Evolutionary conservation across 2,797 vertebrate genomes (phyloP).

Genomic region (Pogoniulus pusillus): DNA sequence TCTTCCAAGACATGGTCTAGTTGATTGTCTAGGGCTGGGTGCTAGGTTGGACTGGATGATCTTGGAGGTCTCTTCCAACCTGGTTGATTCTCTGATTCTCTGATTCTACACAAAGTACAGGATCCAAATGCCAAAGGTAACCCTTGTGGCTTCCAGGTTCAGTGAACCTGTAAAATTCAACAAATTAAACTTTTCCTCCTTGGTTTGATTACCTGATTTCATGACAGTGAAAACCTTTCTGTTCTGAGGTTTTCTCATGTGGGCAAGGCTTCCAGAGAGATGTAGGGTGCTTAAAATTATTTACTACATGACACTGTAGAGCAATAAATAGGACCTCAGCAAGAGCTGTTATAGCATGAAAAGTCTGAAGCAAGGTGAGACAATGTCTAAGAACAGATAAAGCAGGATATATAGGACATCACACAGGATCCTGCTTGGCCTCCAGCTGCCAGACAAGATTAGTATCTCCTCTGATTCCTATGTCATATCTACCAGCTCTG

Average conservation of each 20-base stretch:
- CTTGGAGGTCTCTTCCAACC: too few relatives aligned
- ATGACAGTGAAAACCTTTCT: not conserved
- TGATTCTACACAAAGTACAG: not conserved
- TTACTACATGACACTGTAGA: not conserved
- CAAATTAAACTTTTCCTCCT: not conserved
- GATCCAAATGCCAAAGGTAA: not conserved
- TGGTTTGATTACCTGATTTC: not conserved
- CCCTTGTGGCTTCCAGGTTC: not conserved
- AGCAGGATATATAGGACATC: not conserved
- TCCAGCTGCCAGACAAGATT: not conserved
- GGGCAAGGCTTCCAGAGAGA: not conserved
- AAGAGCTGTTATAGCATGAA: not conserved
- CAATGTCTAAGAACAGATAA: not conserved
- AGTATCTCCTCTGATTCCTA: not conserved
- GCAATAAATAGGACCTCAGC: not conserved
- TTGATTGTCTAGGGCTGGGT: too few relatives aligned
- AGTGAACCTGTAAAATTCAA: not conserved
- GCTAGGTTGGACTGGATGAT: too few relatives aligned
- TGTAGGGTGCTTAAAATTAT: not conserved
- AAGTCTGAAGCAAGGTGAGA: not conserved
- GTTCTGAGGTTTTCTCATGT: not conserved
- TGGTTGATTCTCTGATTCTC: too few relatives aligned
- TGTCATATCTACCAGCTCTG: not conserved
- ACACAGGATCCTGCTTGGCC: not conserved
- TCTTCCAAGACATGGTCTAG: too few relatives aligned